phyloP scores from a whole-genome alignment of 2,888 invertebrate species.

The Sarcophaga carnaria region DNA sequence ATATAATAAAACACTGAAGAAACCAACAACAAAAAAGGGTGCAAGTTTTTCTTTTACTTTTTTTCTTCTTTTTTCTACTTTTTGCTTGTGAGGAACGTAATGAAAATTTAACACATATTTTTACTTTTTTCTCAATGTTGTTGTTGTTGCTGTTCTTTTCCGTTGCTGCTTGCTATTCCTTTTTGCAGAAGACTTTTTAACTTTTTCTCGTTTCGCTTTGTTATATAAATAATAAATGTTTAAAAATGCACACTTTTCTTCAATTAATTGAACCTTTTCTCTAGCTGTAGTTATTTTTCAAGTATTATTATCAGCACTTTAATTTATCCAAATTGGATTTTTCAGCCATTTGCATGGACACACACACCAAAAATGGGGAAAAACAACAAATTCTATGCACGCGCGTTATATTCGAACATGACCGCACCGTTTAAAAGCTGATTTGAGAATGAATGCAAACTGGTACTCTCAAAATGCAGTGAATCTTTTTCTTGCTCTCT shows the following conservation, averaged over 20 bases:
- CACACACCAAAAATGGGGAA: background rate
- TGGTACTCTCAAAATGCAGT: slow-evolving; percentile 59
- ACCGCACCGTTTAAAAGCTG: slow-evolving; percentile 60
- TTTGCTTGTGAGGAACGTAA: slow-evolving; percentile 47
- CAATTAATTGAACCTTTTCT: slow-evolving; percentile 43
- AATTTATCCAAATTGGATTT: slow-evolving; percentile 52
- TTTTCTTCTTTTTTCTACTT: no score
- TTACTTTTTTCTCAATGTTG: slow-evolving; percentile 61
- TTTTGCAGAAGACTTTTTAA: background rate
- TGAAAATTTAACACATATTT: slow-evolving; percentile 20
- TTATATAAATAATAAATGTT: slow-evolving; percentile 38
- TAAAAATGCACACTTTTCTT: slow-evolving; percentile 30
- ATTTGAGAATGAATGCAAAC: slow-evolving; percentile 65
- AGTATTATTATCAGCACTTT: slow-evolving; percentile 51
- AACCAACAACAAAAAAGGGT: slow-evolving; percentile 60
- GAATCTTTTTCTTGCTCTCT: slow-evolving; percentile 5
- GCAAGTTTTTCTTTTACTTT: slow-evolving; percentile 48
- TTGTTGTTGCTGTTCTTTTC: slow-evolving; percentile 43
- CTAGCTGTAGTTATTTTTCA: slow-evolving; percentile 27
- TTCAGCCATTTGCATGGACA: slow-evolving; percentile 1
- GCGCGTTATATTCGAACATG: slow-evolving; percentile 19
- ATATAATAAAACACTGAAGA: slow-evolving; percentile 26
- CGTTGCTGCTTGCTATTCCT: background rate
- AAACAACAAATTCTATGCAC: slow-evolving; percentile 42
- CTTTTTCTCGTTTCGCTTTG: slow-evolving; percentile 18